A percentile compares a stretch with the other conserved stretches of the same genome.
phyloP scores from a whole-genome alignment of 37 sponge, comb jelly and placozoan genomes.

The Beroe ovata region DNA sequence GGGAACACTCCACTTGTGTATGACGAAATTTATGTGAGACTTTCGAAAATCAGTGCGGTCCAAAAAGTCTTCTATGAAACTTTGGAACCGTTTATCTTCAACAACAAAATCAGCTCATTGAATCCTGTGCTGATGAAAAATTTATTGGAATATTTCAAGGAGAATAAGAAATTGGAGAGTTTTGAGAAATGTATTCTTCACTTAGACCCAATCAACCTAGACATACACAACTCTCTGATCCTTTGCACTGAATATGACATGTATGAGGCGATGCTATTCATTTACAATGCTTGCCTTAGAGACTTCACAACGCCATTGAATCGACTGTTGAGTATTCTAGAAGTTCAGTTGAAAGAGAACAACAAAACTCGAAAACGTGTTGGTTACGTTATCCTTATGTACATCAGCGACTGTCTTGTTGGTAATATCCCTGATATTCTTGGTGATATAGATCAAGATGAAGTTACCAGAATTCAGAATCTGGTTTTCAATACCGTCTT shows the following conservation, averaged over 20 bases:
- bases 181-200: slow-evolving; percentile 58
- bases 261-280: slow-evolving; percentile 43
- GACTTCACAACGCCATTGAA: slow-evolving; percentile 24
- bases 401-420: slow-evolving; percentile 59
- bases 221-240: slow-evolving; percentile 52
- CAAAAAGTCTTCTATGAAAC: slow-evolving; percentile 42
- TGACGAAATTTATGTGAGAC: slow-evolving; percentile 39
- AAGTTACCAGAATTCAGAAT: slow-evolving; percentile 30
- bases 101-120: slow-evolving; percentile 23
- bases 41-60: slow-evolving; percentile 32
- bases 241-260: slow-evolving; percentile 56
- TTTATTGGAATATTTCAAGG: slow-evolving; percentile 31
- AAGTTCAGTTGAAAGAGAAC: background rate
- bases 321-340: background rate
- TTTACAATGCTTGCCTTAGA: slow-evolving; percentile 56
- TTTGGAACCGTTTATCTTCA: slow-evolving; percentile 36
- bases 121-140: slow-evolving; percentile 59
- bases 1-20: slow-evolving; percentile 41
- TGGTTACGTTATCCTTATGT: slow-evolving; percentile 60
- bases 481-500: slow-evolving; percentile 49
- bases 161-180: background rate
- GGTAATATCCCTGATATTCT: slow-evolving; percentile 31
- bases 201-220: slow-evolving; percentile 37
- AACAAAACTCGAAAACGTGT: slow-evolving; percentile 30
- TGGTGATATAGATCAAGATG: slow-evolving; percentile 18